These are phyloP conservation scores for Sphaeramia orbicularis DNA, from an alignment of 2,797 vertebrate species.

Conservation along the genomic window DNA sequence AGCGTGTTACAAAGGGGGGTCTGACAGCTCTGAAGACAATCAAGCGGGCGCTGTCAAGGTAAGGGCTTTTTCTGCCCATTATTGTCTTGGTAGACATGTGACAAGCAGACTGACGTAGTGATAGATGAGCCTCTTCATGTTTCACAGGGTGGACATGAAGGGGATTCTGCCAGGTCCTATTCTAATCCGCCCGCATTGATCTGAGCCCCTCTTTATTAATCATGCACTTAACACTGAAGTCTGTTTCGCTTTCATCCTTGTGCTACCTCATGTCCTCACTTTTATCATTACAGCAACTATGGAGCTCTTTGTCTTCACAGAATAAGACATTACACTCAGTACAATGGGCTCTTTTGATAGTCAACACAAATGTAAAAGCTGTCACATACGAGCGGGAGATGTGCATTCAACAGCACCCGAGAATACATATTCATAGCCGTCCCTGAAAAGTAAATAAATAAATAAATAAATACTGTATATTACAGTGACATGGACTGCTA, in stretches of 20 bases:
- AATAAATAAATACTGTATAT: neutral
- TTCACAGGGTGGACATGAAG: conserved; percentile 66
- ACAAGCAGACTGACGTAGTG: conserved; percentile 42
- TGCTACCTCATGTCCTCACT: conserved; percentile 50
- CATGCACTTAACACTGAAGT: conserved; percentile 68
- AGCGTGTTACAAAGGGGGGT: conserved; percentile 8
- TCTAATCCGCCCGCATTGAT: conserved; percentile 63
- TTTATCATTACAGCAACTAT: conserved; percentile 63
- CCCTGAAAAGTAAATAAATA: conserved; percentile 9
- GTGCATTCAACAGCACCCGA: conserved; percentile 23
- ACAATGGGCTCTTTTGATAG: conserved; percentile 50
- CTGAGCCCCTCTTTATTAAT: conserved; percentile 69
- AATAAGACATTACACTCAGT: conserved; percentile 45
- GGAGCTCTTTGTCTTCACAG: conserved; percentile 37
- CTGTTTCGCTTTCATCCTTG: conserved; percentile 69
- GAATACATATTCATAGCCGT: conserved; percentile 31
- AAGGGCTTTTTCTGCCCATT: conserved; percentile 50
- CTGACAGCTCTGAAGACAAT: conserved; percentile 52
- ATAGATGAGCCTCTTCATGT: conserved; percentile 64
- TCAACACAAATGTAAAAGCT: conserved; percentile 27
- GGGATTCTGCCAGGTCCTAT: conserved; percentile 47
- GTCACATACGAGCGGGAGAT: conserved; percentile 18
- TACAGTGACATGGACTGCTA: conserved; percentile 4
- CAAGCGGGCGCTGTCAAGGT: conserved; percentile 29
- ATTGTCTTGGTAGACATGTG: conserved; percentile 38